Evolutionary conservation across 2,113 vertebrate species (phyloP).

Genomic region (Alosa alosa): DNA sequence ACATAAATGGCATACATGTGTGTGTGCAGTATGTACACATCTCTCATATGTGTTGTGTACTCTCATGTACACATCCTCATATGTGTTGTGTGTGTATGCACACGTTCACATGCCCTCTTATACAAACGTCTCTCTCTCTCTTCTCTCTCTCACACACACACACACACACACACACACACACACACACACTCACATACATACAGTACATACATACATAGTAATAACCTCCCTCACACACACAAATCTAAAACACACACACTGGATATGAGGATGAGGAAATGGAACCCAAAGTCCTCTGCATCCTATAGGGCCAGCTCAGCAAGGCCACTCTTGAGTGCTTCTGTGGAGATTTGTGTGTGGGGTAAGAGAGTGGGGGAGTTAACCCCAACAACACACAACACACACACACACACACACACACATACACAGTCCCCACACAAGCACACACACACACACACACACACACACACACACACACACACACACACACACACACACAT

Average conservation of each 20-base stretch:
- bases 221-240: too few relatives aligned
- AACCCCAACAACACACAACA: background rate
- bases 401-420: conserved; percentile 22
- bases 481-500: background rate
- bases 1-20: background rate
- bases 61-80: background rate
- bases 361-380: background rate
- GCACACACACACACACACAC: too few relatives aligned
- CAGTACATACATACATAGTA: too few relatives aligned
- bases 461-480: background rate
- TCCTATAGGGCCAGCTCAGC: background rate
- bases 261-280: too few relatives aligned
- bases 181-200: too few relatives aligned
- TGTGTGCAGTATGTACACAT: background rate
- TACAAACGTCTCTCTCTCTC: too few relatives aligned
- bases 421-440: background rate
- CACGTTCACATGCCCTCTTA: too few relatives aligned
- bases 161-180: too few relatives aligned
- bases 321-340: background rate
- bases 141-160: too few relatives aligned
- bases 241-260: too few relatives aligned
- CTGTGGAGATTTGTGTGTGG: background rate
- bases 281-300: too few relatives aligned
- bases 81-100: background rate
- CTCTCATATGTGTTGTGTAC: too few relatives aligned